These are phyloP conservation scores for Antedon bifida DNA, from an alignment of 35 echinoderm and acorn worm genomes.

Conservation along the genomic window DNA sequence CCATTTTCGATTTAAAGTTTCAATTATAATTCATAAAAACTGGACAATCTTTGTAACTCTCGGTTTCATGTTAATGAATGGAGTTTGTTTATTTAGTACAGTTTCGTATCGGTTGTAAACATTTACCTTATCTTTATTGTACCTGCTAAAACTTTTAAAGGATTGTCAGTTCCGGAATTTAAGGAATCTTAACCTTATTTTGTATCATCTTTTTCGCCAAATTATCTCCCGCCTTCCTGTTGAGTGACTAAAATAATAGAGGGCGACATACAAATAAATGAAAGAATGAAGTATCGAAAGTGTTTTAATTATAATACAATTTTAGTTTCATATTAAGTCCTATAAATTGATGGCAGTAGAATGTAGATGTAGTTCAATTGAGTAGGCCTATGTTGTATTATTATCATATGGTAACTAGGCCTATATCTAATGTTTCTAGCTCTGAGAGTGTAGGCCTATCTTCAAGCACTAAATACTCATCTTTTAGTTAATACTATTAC, in stretches of 20 bases:
- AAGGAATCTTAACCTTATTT: not conserved
- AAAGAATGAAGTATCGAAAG: too few species aligned
- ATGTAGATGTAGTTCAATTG: too few species aligned
- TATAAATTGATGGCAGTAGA: too few species aligned
- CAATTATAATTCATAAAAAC: not conserved
- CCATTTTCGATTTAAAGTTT: not conserved
- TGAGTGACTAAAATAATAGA: not conserved
- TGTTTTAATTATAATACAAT: too few species aligned
- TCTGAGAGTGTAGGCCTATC: too few species aligned
- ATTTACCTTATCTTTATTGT: not conserved
- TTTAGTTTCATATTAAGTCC: too few species aligned
- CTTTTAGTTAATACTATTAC: too few species aligned
- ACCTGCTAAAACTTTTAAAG: not conserved
- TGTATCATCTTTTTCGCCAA: not conserved
- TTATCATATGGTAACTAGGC: too few species aligned
- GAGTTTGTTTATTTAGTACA: not conserved
- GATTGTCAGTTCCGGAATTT: not conserved
- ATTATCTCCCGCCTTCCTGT: not conserved
- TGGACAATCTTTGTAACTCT: not conserved
- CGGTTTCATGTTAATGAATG: not conserved
- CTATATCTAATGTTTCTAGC: too few species aligned
- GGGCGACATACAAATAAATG: not conserved
- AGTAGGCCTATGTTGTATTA: too few species aligned
- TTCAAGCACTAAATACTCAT: too few species aligned
- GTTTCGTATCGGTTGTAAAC: not conserved